Evolutionary conservation across 1,140 invertebrate species (phyloP), one percentile per base, ranked within the genome.

Genomic region (Euborellia annulipes): DNA sequence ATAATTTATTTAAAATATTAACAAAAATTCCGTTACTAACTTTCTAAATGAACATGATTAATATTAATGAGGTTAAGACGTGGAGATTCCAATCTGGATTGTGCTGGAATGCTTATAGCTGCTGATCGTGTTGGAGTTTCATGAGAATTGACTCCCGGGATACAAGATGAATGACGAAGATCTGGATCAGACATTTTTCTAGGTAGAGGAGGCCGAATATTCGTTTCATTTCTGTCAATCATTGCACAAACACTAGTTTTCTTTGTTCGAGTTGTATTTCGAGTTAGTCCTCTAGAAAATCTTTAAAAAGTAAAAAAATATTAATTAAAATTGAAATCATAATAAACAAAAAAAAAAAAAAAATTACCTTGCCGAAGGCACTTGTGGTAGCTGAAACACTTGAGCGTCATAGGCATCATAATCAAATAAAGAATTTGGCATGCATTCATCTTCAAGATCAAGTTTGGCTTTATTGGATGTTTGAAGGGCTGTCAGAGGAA

Each of bases 321-420:
- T 68, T 69, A 27, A 69, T 72, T 47, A 72, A 6, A 6, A 27
- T 27, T 27, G 4, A 27, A 6, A 27, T 27, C 11, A 6, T 27
- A 6, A 27, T 6, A 27, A 27, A 27, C 23, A 6, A 27, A 27
- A 6, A 4, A 27, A 27, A 6, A 11, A 27, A n/a, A n/a, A n/a
- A 11, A 71, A 50, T 58, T 61, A 57, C 66, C 62, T 64, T 4
- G 65, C 60, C 8, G 61, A 63, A 53, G 80, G 76, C 36, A 74
- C 73, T 1, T 75, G 71, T 1, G 85, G 81, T 16, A 85, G 58
- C 57, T 88, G 85, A 66, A 94, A 96, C 8, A 95, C 83, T 65
- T 93, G 80, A 8, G 81, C 79, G 68, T 95, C 92, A 64, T 93
- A 94, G n/a, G 87, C 85, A 66, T 94, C 89, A 63, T 92, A 95